Evolutionary conservation across 2,888 invertebrate genomes (phyloP), one percentile per base, ranked within the genome.

Genomic region (Leptothorax acervorum): DNA sequence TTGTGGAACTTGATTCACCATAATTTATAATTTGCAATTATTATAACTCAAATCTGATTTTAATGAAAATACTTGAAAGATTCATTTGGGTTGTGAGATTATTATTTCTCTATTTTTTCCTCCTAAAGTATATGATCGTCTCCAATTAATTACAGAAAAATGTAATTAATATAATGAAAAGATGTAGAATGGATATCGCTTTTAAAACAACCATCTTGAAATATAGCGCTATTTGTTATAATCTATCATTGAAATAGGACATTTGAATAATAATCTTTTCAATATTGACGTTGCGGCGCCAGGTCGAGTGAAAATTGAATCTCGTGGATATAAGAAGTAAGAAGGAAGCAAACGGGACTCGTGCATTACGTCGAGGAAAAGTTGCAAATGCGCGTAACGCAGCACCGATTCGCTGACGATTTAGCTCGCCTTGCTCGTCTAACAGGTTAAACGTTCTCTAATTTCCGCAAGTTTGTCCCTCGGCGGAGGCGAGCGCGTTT

Each of bases 401-500:
- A 31, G 57, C 60, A 39, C 35, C 79, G 73, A 60, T 73, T 66
- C 79, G 74, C 73, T 53, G 42, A 55, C 55, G 31, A 35, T 35
- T 57, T 73, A 42, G 45, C 73, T 79, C 57, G 45, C 31, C 79
- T 60, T 31, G 23, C 74, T 81, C 74, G 60, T 60, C 79, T 81
- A 81, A 81, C 60, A 51, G 60, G 79, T 81, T 81, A 81, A 81
- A 81, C 79, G 79, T 74, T 81, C 74, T 73, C 79, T 81, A 81
- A 81, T 81, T 81, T 81, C 79, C 60, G 79, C 74, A 60, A 81
- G 79, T 73, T 81, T 81, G 79, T 81, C 60, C 48, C 79, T 74
- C 60, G 60, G 60, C 48, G 79, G 60, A 57, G 79, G 42, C 48
- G 73, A 79, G 60, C 74, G 79, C 78, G 70, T 78, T 81, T 74